phyloP scores from a whole-genome alignment of 1,140 invertebrate species.

The Hetaerina americana region DNA sequence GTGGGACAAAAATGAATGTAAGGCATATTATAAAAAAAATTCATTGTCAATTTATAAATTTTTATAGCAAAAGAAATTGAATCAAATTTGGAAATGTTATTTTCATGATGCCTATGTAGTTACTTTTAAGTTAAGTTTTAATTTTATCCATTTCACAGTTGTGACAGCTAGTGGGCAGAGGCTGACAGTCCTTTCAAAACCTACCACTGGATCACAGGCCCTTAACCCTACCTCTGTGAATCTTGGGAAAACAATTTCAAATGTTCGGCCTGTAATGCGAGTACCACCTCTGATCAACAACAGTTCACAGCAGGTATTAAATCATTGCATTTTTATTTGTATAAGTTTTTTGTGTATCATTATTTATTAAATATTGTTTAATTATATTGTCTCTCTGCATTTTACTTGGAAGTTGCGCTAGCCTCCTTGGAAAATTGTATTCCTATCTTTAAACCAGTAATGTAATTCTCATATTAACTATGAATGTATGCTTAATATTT shows the following conservation, averaged over 20 bases:
- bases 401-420: no score
- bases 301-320: constrained; percentile 12
- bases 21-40: no score
- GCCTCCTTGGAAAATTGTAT: no score
- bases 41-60: no score
- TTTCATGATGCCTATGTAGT: constrained; percentile 14
- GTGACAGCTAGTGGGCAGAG: constrained; percentile 37
- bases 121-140: no score
- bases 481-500: no score
- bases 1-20: no score
- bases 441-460: no score
- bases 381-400: background rate
- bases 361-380: background rate
- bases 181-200: constrained; percentile 39
- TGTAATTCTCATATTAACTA: no score
- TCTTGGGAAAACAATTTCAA: constrained; percentile 2
- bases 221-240: constrained; percentile 2
- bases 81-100: no score
- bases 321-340: background rate
- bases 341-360: background rate
- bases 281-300: constrained; percentile 34
- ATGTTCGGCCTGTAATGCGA: constrained; percentile 31
- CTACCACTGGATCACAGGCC: constrained; percentile 18
- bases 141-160: constrained; percentile 27
- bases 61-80: no score